Percentiles rank a stretch among this genome's conserved stretches.
These are phyloP conservation scores for Drosophila truncata DNA, from an alignment of 1,140 invertebrate species.

Conservation along the genomic window DNA sequence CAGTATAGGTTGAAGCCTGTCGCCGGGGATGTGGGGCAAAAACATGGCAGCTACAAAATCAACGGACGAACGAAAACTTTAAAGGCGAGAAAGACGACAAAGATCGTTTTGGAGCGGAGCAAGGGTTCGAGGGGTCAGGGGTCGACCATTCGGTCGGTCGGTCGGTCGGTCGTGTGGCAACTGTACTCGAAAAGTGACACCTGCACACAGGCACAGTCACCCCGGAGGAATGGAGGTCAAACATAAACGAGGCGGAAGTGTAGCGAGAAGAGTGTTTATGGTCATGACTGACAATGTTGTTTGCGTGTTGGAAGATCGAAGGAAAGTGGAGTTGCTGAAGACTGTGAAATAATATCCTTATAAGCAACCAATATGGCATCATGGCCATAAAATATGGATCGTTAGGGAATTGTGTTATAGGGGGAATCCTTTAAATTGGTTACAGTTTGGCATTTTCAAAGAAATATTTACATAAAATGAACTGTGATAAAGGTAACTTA, in stretches of 20 bases:
- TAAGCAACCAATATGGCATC: background rate
- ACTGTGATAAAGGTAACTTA: background rate
- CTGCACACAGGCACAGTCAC: constrained; percentile 20
- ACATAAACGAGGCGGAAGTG: constrained; percentile 35
- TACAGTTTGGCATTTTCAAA: no score
- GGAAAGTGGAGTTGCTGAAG: constrained; percentile 1
- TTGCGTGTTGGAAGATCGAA: constrained; percentile 26
- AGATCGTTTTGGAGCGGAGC: constrained; percentile 24
- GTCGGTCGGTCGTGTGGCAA: constrained; percentile 44
- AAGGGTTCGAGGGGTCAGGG: constrained; percentile 32
- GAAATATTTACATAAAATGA: background rate
- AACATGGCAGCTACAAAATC: constrained; percentile 46
- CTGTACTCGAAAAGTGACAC: constrained; percentile 52
- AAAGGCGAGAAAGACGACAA: constrained; percentile 40
- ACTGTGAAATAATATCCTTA: constrained; percentile 24
- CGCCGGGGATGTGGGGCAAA: constrained; percentile 41
- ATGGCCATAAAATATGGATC: background rate
- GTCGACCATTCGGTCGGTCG: constrained; percentile 25
- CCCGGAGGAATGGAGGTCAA: constrained; percentile 34
- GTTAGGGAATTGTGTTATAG: background rate
- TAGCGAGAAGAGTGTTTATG: constrained; percentile 28
- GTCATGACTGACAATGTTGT: constrained; percentile 35
- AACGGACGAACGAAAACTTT: constrained; percentile 25
- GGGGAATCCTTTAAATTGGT: background rate
- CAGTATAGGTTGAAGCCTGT: constrained; percentile 46